These are phyloP conservation scores for Holocentrus rufus DNA, from an alignment of 2,797 vertebrate genomes.

Conservation along the genomic window DNA sequence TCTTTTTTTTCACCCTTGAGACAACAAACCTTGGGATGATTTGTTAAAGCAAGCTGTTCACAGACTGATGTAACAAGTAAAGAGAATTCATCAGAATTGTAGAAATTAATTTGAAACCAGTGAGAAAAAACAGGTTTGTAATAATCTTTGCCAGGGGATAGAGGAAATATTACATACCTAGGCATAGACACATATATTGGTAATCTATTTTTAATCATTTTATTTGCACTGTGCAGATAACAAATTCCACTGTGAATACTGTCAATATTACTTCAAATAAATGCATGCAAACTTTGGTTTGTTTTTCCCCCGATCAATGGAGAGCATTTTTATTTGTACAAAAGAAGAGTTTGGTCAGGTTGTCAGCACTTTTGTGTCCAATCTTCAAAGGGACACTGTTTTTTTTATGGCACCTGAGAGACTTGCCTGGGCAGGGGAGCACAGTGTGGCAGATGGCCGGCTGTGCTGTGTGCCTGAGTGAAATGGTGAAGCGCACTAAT, in stretches of 20 bases:
- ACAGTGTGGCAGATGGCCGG: conserved; percentile 93
- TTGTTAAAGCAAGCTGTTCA: conserved; percentile 6
- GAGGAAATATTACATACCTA: background rate
- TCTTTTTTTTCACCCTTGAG: background rate
- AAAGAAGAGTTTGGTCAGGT: conserved; percentile 61
- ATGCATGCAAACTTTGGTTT: background rate
- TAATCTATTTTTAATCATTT: conserved; percentile 11
- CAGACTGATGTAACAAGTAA: conserved; percentile 10
- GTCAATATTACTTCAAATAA: conserved; percentile 7
- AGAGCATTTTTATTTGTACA: conserved; percentile 18
- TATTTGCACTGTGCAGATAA: conserved; percentile 7
- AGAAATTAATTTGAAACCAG: background rate
- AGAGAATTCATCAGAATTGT: background rate
- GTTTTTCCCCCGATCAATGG: conserved; percentile 26
- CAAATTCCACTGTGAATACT: background rate
- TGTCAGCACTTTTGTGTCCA: conserved; percentile 81
- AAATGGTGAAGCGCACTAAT: conserved; percentile 95
- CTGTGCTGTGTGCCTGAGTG: conserved; percentile 93
- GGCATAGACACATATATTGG: background rate
- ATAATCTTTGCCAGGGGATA: too few relatives aligned
- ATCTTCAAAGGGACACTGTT: conserved; percentile 67
- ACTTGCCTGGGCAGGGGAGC: conserved; percentile 83
- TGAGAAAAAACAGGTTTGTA: background rate
- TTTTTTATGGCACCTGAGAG: conserved; percentile 81
- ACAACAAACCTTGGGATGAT: conserved; percentile 4